phyloP scores from a whole-genome alignment of 2,797 vertebrate species.

The Halcyon badia region DNA sequence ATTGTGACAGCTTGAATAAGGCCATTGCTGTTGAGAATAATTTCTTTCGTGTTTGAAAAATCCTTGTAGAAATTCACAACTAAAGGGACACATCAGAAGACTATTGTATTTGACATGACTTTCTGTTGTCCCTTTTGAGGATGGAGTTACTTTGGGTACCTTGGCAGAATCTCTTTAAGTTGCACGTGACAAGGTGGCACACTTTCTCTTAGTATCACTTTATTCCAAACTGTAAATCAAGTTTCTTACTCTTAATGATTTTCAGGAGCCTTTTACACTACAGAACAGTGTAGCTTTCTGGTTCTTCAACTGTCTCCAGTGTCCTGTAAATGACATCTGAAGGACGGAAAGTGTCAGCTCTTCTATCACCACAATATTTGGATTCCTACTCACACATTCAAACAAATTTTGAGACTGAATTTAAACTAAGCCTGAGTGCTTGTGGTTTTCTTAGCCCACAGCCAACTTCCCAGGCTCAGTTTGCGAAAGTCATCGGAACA shows the following conservation, averaged over 20 bases:
- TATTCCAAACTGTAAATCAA: background rate
- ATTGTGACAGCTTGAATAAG: background rate
- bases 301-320: background rate
- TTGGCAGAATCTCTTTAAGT: background rate
- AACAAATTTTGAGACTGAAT: conserved; percentile 46
- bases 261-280: background rate
- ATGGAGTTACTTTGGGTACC: background rate
- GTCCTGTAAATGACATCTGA: background rate
- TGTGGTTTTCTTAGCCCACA: conserved; percentile 60
- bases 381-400: conserved; percentile 29
- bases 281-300: background rate
- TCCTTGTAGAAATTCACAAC: background rate
- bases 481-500: conserved; percentile 50
- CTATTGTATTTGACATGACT: background rate
- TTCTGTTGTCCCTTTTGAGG: background rate
- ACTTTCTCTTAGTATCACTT: background rate
- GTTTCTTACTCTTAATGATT: background rate
- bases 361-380: conserved; percentile 28
- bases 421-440: conserved; percentile 33
- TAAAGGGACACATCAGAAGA: background rate
- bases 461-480: conserved; percentile 39
- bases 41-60: background rate
- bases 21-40: background rate
- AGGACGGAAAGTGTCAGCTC: background rate
- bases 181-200: background rate